A percentile compares a stretch with the other conserved stretches of the same genome.
These are phyloP conservation scores for Caenorhabditis sp. DNA, from an alignment of 2,888 invertebrate species.

Conservation along the genomic window DNA sequence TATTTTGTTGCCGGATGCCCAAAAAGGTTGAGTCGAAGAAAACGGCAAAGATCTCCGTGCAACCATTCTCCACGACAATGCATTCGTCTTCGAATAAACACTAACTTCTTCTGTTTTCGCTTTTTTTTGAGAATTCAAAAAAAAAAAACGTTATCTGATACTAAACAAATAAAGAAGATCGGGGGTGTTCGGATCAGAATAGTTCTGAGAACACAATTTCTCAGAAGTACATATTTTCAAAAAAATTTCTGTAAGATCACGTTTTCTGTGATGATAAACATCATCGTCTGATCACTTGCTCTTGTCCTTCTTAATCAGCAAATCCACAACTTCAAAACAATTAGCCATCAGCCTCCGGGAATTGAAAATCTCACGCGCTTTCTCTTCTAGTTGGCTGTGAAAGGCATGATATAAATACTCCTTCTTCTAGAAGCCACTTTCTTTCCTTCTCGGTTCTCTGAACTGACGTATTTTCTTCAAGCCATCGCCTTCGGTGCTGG, in stretches of 20 bases:
- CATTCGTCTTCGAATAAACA: neutral
- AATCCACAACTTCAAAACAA: constrained; percentile 9
- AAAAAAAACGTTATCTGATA: neutral
- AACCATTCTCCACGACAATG: neutral
- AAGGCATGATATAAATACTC: neutral
- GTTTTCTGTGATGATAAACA: neutral
- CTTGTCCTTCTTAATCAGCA: neutral
- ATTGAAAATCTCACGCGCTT: constrained; percentile 8
- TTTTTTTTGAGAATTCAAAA: neutral
- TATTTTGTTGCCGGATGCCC: neutral
- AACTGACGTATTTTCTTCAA: neutral
- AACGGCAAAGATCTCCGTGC: neutral
- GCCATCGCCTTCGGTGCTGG: neutral
- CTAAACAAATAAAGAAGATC: neutral
- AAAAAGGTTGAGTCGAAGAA: neutral
- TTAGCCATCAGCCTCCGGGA: neutral
- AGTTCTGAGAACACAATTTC: no score
- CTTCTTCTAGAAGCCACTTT: neutral
- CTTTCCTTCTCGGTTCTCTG: neutral
- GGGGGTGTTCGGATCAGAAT: no score
- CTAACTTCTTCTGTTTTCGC: neutral
- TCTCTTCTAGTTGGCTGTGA: constrained; percentile 4
- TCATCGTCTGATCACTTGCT: neutral
- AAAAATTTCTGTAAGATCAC: neutral
- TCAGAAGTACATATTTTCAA: neutral